These are phyloP conservation scores for Tiphia femorata DNA, from an alignment of 2,888 invertebrate genomes.

Conservation along the genomic window DNA sequence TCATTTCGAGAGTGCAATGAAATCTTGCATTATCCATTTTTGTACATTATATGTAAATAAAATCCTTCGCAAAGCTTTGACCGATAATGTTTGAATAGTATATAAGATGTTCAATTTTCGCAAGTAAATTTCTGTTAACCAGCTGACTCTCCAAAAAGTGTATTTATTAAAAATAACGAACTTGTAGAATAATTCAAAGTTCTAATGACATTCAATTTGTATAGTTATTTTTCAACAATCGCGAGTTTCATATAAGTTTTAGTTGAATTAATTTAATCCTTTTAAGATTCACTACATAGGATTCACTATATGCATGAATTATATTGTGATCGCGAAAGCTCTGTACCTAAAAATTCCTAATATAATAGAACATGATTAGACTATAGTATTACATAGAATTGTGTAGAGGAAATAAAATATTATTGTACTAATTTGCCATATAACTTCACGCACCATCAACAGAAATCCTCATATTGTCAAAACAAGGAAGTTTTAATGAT, in stretches of 20 bases:
- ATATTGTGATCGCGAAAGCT: conserved; percentile 38
- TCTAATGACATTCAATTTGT: background rate
- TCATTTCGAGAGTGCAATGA: conserved; percentile 53
- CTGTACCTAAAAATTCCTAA: conserved; percentile 56
- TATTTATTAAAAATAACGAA: conserved; percentile 1
- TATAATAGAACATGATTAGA: conserved; percentile 53
- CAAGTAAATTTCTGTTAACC: background rate
- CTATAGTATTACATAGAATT: conserved; percentile 49
- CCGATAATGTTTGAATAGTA: conserved; percentile 26
- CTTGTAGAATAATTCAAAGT: background rate
- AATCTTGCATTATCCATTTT: too few relatives aligned
- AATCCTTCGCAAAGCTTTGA: conserved; percentile 34
- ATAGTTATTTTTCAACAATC: background rate
- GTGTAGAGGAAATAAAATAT: conserved; percentile 59
- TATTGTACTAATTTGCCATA: conserved; percentile 52
- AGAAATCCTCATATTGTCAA: too few relatives aligned
- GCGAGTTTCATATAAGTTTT: conserved; percentile 32
- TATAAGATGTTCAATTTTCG: conserved; percentile 8
- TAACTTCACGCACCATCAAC: conserved; percentile 31
- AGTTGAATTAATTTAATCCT: conserved; percentile 29
- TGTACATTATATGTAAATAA: conserved; percentile 64
- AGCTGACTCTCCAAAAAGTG: background rate
- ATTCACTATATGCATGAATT: conserved; percentile 32
- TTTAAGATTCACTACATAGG: conserved; percentile 30
- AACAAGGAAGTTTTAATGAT: too few relatives aligned